Evolutionary conservation across 2,888 invertebrate genomes (phyloP), one percentile per base, ranked within the genome.

Genomic region (Eilema griseolum): DNA sequence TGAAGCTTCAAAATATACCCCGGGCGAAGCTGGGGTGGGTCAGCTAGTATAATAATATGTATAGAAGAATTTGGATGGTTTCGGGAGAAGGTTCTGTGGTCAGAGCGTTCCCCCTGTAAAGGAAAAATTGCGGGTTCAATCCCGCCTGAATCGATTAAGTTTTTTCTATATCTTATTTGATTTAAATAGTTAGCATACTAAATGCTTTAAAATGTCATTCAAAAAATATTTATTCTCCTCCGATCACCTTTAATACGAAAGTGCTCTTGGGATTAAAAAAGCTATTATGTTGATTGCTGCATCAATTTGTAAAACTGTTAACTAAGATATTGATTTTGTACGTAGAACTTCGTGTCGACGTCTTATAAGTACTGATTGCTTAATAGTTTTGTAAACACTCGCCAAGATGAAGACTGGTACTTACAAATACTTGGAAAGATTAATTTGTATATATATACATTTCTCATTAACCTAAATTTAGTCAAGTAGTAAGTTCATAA

Each of bases 261-360:
- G 0, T n/a, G 0, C 4, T 24, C 26, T 5, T 24, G 23, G 1
- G 14, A 20, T 12, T 67, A 37, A 28, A 61, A 60, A 60, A 31
- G 41, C 61, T 23, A 41, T 67, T 67, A 67, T 52, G 33, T 62
- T 59, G 33, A 67, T 56, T n/a, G 28, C 56, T 62, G 14, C 24
- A 56, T 31, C 52, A 46, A 56, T 67, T 67, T 61, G 67, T 67
- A 61, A 62, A 67, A 56, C 28, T 62, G 67, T 59, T 59, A 59
- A 59, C 26, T 23, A 24, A 24, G 62, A 37, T 28, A 56, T 28
- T 37, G 56, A 56, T 23, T 41, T 61, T 61, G 52, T 37, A 61
- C 10, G 28, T 41, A 14, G 33, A 24, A 66, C 59, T 31, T 28
- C 5, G 62, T 33, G 24, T 24, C 23, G 62, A 37, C 62, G 37